Conservation (phyloP, 92 coral and sea anemone genomes). For the Epizoanthus illoricatus region DNA sequence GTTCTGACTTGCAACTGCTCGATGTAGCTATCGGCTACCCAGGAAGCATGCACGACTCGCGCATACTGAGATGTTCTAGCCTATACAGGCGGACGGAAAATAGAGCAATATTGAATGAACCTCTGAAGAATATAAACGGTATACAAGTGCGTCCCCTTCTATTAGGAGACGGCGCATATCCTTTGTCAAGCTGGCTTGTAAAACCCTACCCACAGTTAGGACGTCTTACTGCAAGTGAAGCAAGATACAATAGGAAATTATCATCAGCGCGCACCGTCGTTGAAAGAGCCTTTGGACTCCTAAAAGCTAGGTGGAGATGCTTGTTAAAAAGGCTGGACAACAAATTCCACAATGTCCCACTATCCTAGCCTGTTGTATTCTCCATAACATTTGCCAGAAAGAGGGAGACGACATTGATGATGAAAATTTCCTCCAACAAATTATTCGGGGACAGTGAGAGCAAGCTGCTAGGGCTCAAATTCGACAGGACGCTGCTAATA, state of each 20-base stretch:
- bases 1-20: not conserved
- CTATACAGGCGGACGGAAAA: conserved; percentile 25
- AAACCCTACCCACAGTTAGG: conserved; percentile 23
- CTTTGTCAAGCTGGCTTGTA: conserved; percentile 25
- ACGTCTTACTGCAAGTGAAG: conserved; percentile 39
- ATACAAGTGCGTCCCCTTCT: conserved; percentile 26
- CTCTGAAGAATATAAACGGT: conserved; percentile 19
- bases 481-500: conserved; percentile 3
- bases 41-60: conserved; percentile 39
- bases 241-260: conserved; percentile 37
- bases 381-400: conserved; percentile 42
- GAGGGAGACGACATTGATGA: conserved; percentile 32
- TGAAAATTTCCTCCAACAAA: conserved; percentile 31
- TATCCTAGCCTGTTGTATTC: conserved; percentile 41
- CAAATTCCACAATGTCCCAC: conserved; percentile 17
- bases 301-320: conserved; percentile 43
- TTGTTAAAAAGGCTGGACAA: conserved; percentile 38
- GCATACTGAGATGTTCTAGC: conserved; percentile 33
- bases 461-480: conserved; percentile 22
- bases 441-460: conserved; percentile 22
- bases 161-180: conserved; percentile 44
- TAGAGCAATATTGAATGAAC: conserved; percentile 35
- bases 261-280: conserved; percentile 37
- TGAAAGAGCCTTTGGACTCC: conserved; percentile 40
- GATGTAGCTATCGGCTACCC: not conserved